Base-by-base conservation (phyloP, 2,888 invertebrate genomes). In the Taenaris catops region DNA sequence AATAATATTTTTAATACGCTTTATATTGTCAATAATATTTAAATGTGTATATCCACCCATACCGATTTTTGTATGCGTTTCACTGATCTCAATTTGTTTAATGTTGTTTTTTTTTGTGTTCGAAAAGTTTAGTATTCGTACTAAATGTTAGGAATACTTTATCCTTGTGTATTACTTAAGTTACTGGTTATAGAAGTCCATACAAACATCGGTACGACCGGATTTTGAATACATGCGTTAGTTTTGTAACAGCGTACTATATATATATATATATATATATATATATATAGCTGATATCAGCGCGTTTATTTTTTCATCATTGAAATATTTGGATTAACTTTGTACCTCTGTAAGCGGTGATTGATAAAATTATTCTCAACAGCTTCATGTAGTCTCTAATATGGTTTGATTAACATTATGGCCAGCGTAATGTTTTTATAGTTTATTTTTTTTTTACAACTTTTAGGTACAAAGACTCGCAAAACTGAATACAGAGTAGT, bases 221-320 rank as follows among this genome's bases (percentile, higher is more conserved):
- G 58, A 26, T 17, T 29, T 29, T 24, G 19, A 44, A 25, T 24
- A 31, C 26, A 14, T 56, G 53, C 60, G 59, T 63, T 72, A 75
- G 70, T 73, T 74, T 74, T 74, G 28, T 41, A 34, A 37, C 24
- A 25, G 28, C 27, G 31, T 33, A 33, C 35, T 34, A 36, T 33
- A 25, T n/a, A n/a, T n/a, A n/a, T n/a, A n/a, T n/a, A n/a, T n/a
- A n/a, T n/a, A n/a, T n/a, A n/a, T n/a, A n/a, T n/a, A n/a, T n/a
- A n/a, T n/a, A n/a, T n/a, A n/a, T n/a, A n/a, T n/a, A n/a, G n/a
- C n/a, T n/a, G 29, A 26, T 34, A 45, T 44, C 66, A 73, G 70
- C 74, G 66, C 56, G 68, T 69, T 78, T 79, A 78, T 80, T 76
- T 80, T 79, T 78, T 68, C 74, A 76, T 63, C 54, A 57, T 60